Conservation (phyloP, 2,888 invertebrate species). For the Thalpophila matura region DNA sequence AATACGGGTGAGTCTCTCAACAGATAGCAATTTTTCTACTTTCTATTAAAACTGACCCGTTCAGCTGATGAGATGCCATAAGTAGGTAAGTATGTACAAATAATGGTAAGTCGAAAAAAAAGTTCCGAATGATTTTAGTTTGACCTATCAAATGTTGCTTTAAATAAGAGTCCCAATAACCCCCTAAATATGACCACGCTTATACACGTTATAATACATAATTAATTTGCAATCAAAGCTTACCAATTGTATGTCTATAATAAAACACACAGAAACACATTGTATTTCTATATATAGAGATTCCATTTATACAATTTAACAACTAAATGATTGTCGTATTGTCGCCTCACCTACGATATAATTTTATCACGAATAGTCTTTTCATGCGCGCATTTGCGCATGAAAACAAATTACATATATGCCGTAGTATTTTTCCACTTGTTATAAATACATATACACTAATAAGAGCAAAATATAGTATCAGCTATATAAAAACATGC, state of each 20-base stretch:
- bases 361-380: constrained; percentile 34
- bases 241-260: neutral
- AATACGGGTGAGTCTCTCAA: too few species aligned
- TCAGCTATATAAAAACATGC: neutral
- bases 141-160: too few species aligned
- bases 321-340: constrained; percentile 17
- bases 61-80: too few species aligned
- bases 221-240: neutral
- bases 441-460: neutral
- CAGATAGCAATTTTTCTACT: too few species aligned
- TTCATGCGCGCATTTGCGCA: neutral
- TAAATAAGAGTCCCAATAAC: too few species aligned
- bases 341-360: constrained; percentile 12
- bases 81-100: too few species aligned
- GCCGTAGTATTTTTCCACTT: constrained; percentile 18
- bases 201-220: too few species aligned
- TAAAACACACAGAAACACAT: neutral
- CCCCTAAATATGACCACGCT: too few species aligned
- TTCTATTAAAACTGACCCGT: too few species aligned
- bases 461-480: neutral
- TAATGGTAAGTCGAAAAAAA: too few species aligned
- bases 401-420: constrained; percentile 9
- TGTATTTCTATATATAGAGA: neutral
- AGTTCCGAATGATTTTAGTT: too few species aligned
- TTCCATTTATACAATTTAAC: constrained; percentile 23